These are phyloP conservation scores for Bombus turneri DNA, from an alignment of 1,140 invertebrate genomes.

Conservation along the genomic window DNA sequence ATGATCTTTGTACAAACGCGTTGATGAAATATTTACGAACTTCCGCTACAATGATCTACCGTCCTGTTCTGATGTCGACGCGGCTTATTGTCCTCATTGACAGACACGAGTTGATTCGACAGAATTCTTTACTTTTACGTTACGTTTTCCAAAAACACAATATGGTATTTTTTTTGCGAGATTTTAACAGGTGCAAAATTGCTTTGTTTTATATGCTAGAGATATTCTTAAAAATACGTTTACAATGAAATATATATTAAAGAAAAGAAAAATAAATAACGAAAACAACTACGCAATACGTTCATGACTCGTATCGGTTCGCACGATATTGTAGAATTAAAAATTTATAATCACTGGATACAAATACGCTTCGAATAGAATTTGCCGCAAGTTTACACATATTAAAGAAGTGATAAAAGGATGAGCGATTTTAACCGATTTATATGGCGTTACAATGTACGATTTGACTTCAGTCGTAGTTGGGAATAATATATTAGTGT, in stretches of 20 bases:
- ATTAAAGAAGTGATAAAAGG: constrained; percentile 8
- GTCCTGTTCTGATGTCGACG: constrained; percentile 7
- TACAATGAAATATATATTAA: not conserved
- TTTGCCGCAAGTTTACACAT: not conserved
- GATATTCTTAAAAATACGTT: constrained; percentile 11
- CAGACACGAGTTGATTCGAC: constrained; percentile 32
- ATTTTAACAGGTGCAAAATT: constrained; percentile 48
- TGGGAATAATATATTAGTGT: not conserved
- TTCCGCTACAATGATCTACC: not conserved
- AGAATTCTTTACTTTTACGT: not conserved
- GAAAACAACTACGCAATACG: not conserved
- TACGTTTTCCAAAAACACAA: not conserved
- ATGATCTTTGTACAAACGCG: constrained; percentile 26
- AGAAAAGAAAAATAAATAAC: not conserved
- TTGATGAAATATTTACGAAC: constrained; percentile 14
- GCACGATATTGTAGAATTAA: not conserved
- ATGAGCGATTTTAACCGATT: constrained; percentile 9
- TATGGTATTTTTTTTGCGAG: constrained; percentile 10
- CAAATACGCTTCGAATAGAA: not conserved
- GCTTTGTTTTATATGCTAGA: constrained; percentile 18
- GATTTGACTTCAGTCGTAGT: not conserved
- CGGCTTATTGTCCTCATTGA: constrained; percentile 43
- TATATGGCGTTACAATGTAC: not conserved
- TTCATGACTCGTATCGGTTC: not conserved
- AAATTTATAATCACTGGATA: not conserved